A percentile compares a stretch with the other conserved stretches of the same genome.
These are phyloP conservation scores for Scolopax mira DNA, from an alignment of 2,113 vertebrate species.

Conservation along the genomic window DNA sequence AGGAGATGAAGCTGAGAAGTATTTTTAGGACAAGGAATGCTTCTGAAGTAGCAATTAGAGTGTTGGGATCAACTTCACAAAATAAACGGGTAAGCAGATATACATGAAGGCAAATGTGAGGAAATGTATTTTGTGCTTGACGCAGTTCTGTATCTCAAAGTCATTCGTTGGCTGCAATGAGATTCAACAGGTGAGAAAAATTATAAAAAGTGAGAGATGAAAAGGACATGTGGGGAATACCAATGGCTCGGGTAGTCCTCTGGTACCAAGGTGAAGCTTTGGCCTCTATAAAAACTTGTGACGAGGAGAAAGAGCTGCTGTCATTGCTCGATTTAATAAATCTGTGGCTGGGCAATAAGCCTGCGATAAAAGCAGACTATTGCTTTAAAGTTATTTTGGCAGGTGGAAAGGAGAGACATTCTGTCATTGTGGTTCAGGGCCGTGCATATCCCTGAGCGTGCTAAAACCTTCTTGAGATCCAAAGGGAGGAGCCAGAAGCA, in stretches of 20 bases:
- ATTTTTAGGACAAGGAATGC: not conserved
- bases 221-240: fast-evolving
- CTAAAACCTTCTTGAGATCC: not conserved
- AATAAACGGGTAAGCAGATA: not conserved
- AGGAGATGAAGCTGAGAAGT: not conserved
- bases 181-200: not conserved
- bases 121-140: not conserved
- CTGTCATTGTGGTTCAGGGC: not conserved
- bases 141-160: not conserved
- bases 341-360: not conserved
- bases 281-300: not conserved
- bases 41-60: not conserved
- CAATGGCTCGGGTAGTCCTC: not conserved
- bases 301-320: constrained; percentile 11
- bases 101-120: not conserved
- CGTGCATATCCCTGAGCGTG: fast-evolving
- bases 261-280: not conserved
- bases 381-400: not conserved
- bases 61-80: not conserved
- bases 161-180: not conserved
- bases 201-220: not conserved
- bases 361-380: not conserved
- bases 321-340: constrained; percentile 43
- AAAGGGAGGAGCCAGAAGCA: not conserved
- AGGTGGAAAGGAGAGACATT: not conserved